These are phyloP conservation scores for Sitta carolinensis DNA, from an alignment of 2,797 vertebrate genomes.

Conservation along the genomic window DNA sequence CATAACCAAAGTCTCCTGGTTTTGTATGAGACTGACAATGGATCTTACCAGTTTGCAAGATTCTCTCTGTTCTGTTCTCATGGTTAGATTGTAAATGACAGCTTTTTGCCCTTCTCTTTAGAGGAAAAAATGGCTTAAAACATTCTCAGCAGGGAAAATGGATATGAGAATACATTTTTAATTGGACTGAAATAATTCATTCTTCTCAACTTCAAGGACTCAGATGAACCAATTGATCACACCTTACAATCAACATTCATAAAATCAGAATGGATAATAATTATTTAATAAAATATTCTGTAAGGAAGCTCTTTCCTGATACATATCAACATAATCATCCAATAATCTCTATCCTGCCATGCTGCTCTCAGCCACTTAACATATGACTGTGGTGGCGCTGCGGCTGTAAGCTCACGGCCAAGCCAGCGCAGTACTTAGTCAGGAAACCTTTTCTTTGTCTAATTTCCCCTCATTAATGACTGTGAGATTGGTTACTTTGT, in stretches of 20 bases:
- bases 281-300: background rate
- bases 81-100: background rate
- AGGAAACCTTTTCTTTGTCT: background rate
- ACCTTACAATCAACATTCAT: background rate
- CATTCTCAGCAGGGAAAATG: conserved; percentile 16
- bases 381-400: accelerated
- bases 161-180: background rate
- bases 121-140: conserved; percentile 17
- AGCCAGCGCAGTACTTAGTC: background rate
- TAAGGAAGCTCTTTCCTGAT: background rate
- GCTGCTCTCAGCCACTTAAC: background rate
- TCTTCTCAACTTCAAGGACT: background rate
- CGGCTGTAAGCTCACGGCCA: background rate
- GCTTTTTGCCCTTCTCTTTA: background rate
- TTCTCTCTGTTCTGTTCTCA: background rate
- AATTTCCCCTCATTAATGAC: background rate
- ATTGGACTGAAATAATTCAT: background rate
- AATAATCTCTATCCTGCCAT: background rate
- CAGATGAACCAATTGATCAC: background rate
- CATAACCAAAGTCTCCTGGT: background rate
- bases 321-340: background rate
- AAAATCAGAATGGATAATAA: background rate
- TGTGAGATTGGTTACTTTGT: background rate
- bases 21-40: background rate
- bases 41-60: background rate